Evolutionary conservation across 1,140 invertebrate genomes (phyloP).

Genomic region (Pseudoatta argentina): DNA sequence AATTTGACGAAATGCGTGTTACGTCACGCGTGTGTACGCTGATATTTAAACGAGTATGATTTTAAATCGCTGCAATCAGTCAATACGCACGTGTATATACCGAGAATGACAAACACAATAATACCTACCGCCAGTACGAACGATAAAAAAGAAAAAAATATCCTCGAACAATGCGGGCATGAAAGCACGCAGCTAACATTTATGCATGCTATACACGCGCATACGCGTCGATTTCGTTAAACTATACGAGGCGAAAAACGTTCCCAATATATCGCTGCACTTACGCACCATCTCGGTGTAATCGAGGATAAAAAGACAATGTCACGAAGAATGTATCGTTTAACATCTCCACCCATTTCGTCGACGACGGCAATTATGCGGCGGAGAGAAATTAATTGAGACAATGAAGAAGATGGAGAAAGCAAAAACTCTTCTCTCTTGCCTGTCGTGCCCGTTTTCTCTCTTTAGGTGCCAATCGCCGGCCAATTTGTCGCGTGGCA

Average conservation of each 20-base stretch:
- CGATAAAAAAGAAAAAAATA: slow-evolving; percentile 47
- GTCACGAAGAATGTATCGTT: slow-evolving; percentile 5
- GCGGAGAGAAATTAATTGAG: slow-evolving; percentile 64
- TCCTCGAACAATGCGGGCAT: slow-evolving; percentile 19
- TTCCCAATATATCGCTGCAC: slow-evolving; percentile 70
- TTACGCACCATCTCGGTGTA: slow-evolving; percentile 69
- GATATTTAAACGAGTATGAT: slow-evolving; percentile 68
- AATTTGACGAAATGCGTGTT: slow-evolving; percentile 51
- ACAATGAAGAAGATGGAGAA: slow-evolving; percentile 49
- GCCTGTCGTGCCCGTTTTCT: slow-evolving; percentile 13
- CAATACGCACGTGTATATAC: slow-evolving; percentile 62
- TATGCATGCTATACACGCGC: slow-evolving; percentile 46
- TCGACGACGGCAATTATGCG: slow-evolving; percentile 36
- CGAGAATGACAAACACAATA: slow-evolving; percentile 59
- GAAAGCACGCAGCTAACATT: slow-evolving; percentile 10
- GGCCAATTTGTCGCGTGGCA: slow-evolving; percentile 79
- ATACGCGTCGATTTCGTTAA: slow-evolving; percentile 74
- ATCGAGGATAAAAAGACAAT: slow-evolving; percentile 57
- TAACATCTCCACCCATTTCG: no score
- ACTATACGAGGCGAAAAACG: slow-evolving; percentile 73
- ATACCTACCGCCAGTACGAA: slow-evolving; percentile 28
- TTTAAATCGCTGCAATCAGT: slow-evolving; percentile 69
- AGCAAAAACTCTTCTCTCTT: slow-evolving; percentile 49
- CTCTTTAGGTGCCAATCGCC: slow-evolving; percentile 73
- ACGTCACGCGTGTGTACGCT: slow-evolving; percentile 5